Evolutionary conservation across 2,113 vertebrate genomes (phyloP).

Genomic region (Scomber colias): DNA sequence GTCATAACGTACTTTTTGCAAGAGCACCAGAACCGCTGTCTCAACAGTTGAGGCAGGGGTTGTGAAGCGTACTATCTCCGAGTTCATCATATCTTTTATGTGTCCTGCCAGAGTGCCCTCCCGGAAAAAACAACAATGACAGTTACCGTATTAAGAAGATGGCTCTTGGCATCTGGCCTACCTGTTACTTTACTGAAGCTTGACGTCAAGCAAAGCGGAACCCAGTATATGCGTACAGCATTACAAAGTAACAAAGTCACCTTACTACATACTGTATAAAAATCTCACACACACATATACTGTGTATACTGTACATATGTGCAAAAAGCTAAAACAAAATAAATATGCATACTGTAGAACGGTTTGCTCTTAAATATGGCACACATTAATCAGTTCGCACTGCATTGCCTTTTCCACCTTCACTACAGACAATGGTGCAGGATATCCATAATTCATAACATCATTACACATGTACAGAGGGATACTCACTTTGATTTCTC

Average conservation of each 20-base stretch:
- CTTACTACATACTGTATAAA: background rate
- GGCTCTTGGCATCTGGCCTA: constrained; percentile 60
- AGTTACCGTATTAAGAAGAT: constrained; percentile 63
- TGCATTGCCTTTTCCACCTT: constrained; percentile 56
- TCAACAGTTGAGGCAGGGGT: constrained; percentile 21
- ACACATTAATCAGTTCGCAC: constrained; percentile 55
- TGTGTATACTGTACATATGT: background rate
- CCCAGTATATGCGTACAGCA: constrained; percentile 5
- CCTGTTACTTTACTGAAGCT: constrained; percentile 58
- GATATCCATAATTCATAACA: constrained; percentile 78
- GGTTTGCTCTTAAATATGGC: constrained; percentile 8
- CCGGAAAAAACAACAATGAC: constrained; percentile 64
- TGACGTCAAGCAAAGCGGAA: constrained; percentile 36
- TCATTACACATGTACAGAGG: constrained; percentile 60
- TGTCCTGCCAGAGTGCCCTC: constrained; percentile 54
- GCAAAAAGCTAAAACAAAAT: background rate
- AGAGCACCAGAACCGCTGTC: constrained; percentile 4
- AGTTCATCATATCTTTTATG: constrained; percentile 63
- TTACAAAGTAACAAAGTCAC: constrained; percentile 27
- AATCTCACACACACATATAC: background rate
- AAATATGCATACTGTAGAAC: background rate
- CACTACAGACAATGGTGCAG: constrained; percentile 65
- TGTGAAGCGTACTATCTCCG: constrained; percentile 40
- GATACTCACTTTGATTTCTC: constrained; percentile 50
- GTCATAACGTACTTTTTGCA: background rate